Conservation (phyloP, 2,113 vertebrate genomes). For the Silurus asotus region DNA sequence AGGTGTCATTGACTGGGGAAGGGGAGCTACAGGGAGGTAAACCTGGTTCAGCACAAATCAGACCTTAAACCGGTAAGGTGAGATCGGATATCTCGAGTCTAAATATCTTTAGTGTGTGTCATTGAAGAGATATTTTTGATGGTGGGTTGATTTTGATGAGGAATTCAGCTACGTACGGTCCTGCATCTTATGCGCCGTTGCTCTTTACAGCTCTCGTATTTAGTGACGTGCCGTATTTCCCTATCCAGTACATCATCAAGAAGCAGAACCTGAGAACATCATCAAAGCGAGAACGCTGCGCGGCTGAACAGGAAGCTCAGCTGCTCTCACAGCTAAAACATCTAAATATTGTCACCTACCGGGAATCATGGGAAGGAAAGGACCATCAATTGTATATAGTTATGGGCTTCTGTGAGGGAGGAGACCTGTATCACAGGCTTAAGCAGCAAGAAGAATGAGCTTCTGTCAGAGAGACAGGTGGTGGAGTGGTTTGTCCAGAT, state of each 20-base stretch:
- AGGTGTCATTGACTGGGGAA: conserved; percentile 85
- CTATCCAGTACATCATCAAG: conserved; percentile 90
- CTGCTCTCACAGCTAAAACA: conserved; percentile 88
- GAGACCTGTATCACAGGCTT: conserved; percentile 92
- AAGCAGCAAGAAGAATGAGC: conserved; percentile 90
- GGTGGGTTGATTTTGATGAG: no score
- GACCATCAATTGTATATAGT: conserved; percentile 91
- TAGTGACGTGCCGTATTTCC: neutral
- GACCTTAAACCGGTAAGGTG: conserved; percentile 87
- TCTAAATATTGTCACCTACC: conserved; percentile 96
- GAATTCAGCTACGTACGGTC: neutral
- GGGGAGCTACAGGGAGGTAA: conserved; percentile 96
- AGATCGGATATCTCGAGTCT: neutral
- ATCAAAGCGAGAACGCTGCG: conserved; percentile 82
- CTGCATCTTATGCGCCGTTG: neutral
- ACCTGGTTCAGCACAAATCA: conserved; percentile 84
- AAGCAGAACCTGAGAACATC: conserved; percentile 87
- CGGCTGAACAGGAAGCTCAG: conserved; percentile 95
- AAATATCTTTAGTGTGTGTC: neutral
- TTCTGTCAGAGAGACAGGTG: conserved; percentile 88
- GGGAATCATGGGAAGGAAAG: conserved; percentile 93
- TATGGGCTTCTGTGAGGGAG: conserved; percentile 97
- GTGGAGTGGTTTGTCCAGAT: conserved; percentile 99
- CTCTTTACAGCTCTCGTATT: neutral
- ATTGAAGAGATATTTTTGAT: no score